These are phyloP conservation scores for Planococcus citri DNA, from an alignment of 1,140 invertebrate genomes.

Conservation along the genomic window DNA sequence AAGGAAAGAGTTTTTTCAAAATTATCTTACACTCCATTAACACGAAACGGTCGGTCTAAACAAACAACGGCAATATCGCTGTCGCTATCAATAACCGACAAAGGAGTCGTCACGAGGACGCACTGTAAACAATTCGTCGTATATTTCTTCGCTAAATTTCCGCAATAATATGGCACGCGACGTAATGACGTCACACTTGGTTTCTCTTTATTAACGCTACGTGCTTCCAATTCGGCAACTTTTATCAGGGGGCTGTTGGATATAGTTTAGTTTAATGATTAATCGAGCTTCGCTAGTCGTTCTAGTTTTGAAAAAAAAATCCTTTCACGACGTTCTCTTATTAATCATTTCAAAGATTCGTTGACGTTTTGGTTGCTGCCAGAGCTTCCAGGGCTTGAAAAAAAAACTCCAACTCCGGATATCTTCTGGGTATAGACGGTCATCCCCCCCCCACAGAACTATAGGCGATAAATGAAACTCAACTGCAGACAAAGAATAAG, in stretches of 20 bases:
- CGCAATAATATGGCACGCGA: conserved; percentile 1
- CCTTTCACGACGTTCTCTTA: too few relatives aligned
- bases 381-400: too few relatives aligned
- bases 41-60: background rate
- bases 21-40: conserved; percentile 7
- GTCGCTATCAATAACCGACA: conserved; percentile 6
- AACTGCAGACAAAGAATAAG: background rate
- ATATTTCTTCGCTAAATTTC: conserved; percentile 4
- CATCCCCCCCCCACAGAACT: background rate
- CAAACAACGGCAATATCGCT: background rate
- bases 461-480: background rate
- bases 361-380: background rate
- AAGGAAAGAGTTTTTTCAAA: background rate
- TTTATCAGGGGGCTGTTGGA: too few relatives aligned
- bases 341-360: background rate
- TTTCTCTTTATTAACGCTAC: background rate
- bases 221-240: too few relatives aligned
- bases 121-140: background rate
- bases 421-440: background rate
- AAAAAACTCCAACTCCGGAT: background rate
- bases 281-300: background rate
- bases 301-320: background rate
- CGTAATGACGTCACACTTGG: background rate
- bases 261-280: background rate
- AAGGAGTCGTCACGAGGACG: conserved; percentile 1